phyloP scores from a whole-genome alignment of 2,888 invertebrate species.

The Melanotus villosus region DNA sequence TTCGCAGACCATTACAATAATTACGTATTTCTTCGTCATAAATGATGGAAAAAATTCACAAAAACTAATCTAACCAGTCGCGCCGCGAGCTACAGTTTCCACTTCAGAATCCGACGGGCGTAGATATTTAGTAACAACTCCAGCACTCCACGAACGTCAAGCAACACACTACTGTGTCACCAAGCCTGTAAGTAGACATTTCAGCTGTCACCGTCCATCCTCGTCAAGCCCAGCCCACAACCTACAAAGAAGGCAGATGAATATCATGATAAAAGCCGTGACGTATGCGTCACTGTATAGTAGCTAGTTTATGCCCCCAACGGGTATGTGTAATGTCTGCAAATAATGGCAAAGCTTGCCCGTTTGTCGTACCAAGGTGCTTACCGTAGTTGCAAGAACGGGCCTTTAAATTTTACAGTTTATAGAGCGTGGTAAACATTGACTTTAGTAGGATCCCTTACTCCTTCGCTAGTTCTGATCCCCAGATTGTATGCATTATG shows the following conservation, averaged over 20 bases:
- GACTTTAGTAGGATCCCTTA: constrained; percentile 44
- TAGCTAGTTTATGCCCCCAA: constrained; percentile 58
- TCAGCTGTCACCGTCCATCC: constrained; percentile 64
- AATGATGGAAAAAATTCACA: constrained; percentile 12
- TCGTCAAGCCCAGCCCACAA: constrained; percentile 55
- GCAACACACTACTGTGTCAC: constrained; percentile 65
- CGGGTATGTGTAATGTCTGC: constrained; percentile 63
- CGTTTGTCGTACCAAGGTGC: constrained; percentile 59
- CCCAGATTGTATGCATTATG: constrained; percentile 36
- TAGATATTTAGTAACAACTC: constrained; percentile 28
- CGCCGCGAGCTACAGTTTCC: background rate
- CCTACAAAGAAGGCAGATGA: constrained; percentile 60
- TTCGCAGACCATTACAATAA: background rate
- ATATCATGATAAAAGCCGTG: constrained; percentile 64
- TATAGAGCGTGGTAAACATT: constrained; percentile 65
- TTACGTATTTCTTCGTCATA: no score
- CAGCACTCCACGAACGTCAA: constrained; percentile 54
- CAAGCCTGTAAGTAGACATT: constrained; percentile 54
- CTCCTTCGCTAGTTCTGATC: constrained; percentile 38
- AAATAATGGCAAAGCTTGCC: constrained; percentile 62
- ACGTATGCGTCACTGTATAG: constrained; percentile 63
- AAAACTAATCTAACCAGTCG: constrained; percentile 6
- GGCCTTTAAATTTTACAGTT: constrained; percentile 65
- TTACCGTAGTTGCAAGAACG: constrained; percentile 52
- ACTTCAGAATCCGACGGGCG: constrained; percentile 37